Conservation (phyloP, 2,797 vertebrate species). For the Chloroceryle amazona region DNA sequence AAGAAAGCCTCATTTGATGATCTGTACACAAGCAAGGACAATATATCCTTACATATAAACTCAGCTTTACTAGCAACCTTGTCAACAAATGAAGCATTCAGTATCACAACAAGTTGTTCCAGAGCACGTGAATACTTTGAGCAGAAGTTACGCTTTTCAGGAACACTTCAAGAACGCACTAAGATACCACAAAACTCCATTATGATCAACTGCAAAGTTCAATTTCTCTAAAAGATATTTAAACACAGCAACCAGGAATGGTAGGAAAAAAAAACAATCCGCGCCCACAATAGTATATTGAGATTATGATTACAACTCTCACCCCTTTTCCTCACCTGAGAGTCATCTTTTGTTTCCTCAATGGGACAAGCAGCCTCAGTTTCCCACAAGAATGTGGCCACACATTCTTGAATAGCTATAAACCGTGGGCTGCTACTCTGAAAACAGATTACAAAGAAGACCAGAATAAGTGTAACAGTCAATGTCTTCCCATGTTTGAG, state of each 20-base stretch:
- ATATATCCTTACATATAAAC: neutral
- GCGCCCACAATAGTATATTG: fast-evolving
- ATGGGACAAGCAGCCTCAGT: conserved; percentile 93
- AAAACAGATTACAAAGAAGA: conserved; percentile 34
- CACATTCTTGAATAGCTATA: conserved; percentile 88
- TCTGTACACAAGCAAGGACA: neutral
- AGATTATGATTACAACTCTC: neutral
- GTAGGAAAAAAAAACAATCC: neutral
- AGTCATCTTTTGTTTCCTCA: conserved; percentile 77
- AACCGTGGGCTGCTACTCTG: conserved; percentile 88
- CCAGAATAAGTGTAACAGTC: neutral
- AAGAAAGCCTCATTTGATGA: neutral
- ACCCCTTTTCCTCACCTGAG: conserved; percentile 80
- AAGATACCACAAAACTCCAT: neutral
- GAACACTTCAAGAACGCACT: neutral
- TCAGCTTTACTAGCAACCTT: neutral
- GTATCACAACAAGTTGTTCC: neutral
- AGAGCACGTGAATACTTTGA: neutral
- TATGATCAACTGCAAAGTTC: neutral
- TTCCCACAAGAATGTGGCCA: conserved; percentile 91
- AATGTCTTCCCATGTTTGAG: neutral
- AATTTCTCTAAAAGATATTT: neutral
- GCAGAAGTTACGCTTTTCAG: neutral
- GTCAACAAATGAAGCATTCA: neutral
- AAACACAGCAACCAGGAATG: neutral